Evolutionary conservation across 2,797 vertebrate species (phyloP), one percentile per base, ranked within the genome.

Genomic region (Dendrocincla fuliginosa): DNA sequence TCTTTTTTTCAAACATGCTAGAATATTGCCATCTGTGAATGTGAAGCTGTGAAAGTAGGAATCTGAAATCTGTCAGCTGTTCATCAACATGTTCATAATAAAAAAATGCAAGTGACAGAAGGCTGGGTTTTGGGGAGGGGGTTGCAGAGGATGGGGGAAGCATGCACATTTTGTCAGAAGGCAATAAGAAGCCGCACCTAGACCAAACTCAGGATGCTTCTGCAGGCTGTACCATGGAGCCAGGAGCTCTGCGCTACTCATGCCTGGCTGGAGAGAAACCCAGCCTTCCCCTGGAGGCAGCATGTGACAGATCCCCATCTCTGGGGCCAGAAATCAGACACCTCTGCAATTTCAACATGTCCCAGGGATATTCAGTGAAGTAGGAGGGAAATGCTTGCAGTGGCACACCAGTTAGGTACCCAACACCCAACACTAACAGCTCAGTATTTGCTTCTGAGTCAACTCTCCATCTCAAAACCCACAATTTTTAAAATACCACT

Each of bases 21-120:
- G 93, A 79, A 90, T 96, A 78, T 64, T 90, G 63, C 74, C 95
- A 96, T 93, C 93, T 94, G 85, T 0, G 11, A 91, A 84, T 17
- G 17, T 7, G 30, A 97, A 95, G 86, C 90, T 92, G 93, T 77
- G 83, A 94, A 95, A 93, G 70, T 17, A 82, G 49, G 86, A 94
- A 81, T 93, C 88, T 88, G 90, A 97, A 90, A 89, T 82, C 83
- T 93, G 93, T 95, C 94, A 93, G 83, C 94, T 95, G 80, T 93
- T 88, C 94, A 80, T 84, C 89, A 84, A 80, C 59, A 82, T 64
- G 53, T 46, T 90, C 9, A 1, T 69, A 35, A 89, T 47, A 65
- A 91, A 87, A 83, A 94, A 93, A 65, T 42, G 42, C 53, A 75
- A 96, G 81, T 1, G 16, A 73, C 76, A 94, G 85, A 91, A 94